Base-by-base conservation (phyloP, 2,888 invertebrate species). In the Nomada fucata region DNA sequence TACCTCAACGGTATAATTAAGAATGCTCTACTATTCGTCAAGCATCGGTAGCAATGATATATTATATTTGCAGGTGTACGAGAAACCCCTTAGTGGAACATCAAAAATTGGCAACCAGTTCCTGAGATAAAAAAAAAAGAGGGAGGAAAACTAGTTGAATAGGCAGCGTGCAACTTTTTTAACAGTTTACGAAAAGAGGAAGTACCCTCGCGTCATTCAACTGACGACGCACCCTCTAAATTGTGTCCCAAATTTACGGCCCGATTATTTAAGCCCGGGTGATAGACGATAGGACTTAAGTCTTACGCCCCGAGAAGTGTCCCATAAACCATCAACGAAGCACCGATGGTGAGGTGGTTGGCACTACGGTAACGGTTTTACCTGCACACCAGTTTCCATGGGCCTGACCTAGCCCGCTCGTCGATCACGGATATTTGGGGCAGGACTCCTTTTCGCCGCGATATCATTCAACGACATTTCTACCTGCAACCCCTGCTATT, bases 401-500 rank as follows among this genome's bases (percentile, higher is more conserved):
- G 84, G 76, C 78, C 83, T 76, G 77, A 86, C 82, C 88, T 78
- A 84, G 81, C 85, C 82, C 61, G 79, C 85, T 86, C 83, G 88
- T 89, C 86, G 87, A 91, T 91, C 90, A 88, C 72, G 88, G 85
- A 89, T 90, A 91, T 91, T 91, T 89, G 79, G 90, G 88, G 79
- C 91, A 90, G 86, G 85, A 85, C 84, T 88, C 65, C 76, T 83
- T 85, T 79, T 79, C 83, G 77, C 82, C 61, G 85, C 86, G 88
- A 90, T 92, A 92, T 91, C 90, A 89, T 91, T 90, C 92, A 91
- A 92, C 92, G 92, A 91, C 89, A 91, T 90, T 91, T 87, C 90
- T 92, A 92, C 92, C 92, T 92, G 92, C 90, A 53, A 76, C 85
- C 83, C 80, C 74, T 72, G n/a, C 76, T 70, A 68, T 78, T 61